These are phyloP conservation scores for Sinella curviseta DNA, from an alignment of 1,140 invertebrate species.

Conservation along the genomic window DNA sequence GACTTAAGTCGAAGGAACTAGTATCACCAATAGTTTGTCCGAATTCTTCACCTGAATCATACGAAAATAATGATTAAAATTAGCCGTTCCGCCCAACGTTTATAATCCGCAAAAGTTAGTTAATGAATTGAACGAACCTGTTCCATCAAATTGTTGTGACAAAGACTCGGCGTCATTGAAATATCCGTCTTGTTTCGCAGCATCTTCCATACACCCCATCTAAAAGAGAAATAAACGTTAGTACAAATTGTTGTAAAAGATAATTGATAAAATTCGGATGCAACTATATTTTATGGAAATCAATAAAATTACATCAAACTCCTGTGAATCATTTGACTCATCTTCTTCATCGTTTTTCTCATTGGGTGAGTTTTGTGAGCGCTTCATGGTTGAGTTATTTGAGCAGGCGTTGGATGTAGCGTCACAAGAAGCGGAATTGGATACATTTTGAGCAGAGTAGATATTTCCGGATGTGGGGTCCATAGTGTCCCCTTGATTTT, in stretches of 20 bases:
- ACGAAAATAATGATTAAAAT: background rate
- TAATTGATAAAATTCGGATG: background rate
- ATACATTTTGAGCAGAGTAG: background rate
- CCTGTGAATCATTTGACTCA: slow-evolving; percentile 47
- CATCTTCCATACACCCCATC: slow-evolving; percentile 29
- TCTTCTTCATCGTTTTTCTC: slow-evolving; percentile 33
- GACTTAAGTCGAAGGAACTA: slow-evolving; percentile 28
- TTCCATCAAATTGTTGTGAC: background rate
- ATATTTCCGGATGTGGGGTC: background rate
- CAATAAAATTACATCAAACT: slow-evolving; percentile 36
- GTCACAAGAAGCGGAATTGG: background rate
- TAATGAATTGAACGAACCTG: background rate
- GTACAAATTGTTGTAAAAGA: background rate
- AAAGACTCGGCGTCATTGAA: background rate
- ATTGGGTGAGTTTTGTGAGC: background rate
- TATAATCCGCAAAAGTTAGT: background rate
- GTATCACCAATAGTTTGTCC: slow-evolving; percentile 19
- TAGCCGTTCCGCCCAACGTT: background rate
- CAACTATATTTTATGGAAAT: background rate
- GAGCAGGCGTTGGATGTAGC: background rate
- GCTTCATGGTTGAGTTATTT: background rate
- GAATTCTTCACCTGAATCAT: slow-evolving; percentile 13
- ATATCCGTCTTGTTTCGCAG: slow-evolving; percentile 28
- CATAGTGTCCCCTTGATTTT: background rate
- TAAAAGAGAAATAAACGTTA: background rate